phyloP scores from a whole-genome alignment of 2,888 invertebrate species.

The Drosophila sordidula region DNA sequence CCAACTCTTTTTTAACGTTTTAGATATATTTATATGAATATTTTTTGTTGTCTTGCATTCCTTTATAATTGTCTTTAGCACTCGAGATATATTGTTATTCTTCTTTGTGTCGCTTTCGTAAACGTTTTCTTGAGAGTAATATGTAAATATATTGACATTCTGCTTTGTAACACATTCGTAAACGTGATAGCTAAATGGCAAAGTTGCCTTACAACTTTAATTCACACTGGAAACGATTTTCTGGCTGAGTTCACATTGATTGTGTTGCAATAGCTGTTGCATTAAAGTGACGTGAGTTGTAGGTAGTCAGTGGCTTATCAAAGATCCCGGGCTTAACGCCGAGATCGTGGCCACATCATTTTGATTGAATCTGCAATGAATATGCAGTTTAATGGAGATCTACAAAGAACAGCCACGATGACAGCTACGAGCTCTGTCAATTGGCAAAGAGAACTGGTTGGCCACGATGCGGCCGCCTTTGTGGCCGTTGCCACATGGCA shows the following conservation, averaged over 20 bases:
- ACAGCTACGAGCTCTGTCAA: constrained; percentile 23
- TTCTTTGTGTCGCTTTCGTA: no score
- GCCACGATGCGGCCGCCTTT: constrained; percentile 23
- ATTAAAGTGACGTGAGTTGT: constrained; percentile 12
- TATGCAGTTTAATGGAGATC: constrained; percentile 35
- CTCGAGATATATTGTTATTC: no score
- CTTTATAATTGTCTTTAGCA: no score
- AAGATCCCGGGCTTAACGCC: constrained; percentile 18
- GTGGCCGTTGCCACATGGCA: constrained; percentile 46
- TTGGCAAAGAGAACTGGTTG: constrained; percentile 54
- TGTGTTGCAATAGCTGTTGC: constrained; percentile 23
- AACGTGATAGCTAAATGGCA: no score
- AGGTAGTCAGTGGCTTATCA: constrained; percentile 24
- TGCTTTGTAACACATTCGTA: no score
- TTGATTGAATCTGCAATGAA: constrained; percentile 45
- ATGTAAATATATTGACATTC: no score
- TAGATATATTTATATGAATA: no score
- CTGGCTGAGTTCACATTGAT: background rate
- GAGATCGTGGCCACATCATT: constrained; percentile 65
- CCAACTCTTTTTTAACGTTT: no score
- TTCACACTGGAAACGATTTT: constrained; percentile 12
- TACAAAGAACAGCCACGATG: constrained; percentile 40
- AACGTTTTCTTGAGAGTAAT: no score
- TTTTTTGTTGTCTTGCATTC: no score
- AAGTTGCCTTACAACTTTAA: background rate